Conservation (phyloP, 2,888 invertebrate genomes). For the Tortrix viridana region DNA sequence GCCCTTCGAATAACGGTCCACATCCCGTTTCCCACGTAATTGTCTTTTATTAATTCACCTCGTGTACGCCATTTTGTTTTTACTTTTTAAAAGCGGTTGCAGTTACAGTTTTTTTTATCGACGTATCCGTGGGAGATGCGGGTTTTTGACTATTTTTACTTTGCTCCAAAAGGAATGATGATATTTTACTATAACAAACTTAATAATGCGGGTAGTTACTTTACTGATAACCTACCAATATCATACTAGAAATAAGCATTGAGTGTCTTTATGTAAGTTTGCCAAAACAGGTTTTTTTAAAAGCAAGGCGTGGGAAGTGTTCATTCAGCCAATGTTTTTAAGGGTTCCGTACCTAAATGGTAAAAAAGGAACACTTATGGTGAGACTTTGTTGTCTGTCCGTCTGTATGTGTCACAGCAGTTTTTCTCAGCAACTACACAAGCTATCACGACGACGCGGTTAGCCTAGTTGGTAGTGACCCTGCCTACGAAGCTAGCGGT, state of each 20-base stretch:
- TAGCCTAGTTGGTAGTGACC: no score
- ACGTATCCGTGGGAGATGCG: slow-evolving; percentile 34
- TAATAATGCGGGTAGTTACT: slow-evolving; percentile 7
- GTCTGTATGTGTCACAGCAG: no score
- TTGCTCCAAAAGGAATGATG: slow-evolving; percentile 30
- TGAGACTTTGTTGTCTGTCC: no score
- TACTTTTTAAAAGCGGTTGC: slow-evolving; percentile 39
- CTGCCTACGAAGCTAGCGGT: no score
- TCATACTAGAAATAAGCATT: background rate
- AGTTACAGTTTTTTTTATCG: slow-evolving; percentile 24
- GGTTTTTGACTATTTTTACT: slow-evolving; percentile 33
- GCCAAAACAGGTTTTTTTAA: slow-evolving; percentile 33
- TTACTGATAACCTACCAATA: background rate
- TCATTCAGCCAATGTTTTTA: slow-evolving; percentile 27
- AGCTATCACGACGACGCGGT: no score
- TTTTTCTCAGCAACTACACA: no score
- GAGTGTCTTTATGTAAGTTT: slow-evolving; percentile 2
- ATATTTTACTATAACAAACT: slow-evolving; percentile 17
- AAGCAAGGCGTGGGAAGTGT: slow-evolving; percentile 35
- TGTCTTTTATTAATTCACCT: slow-evolving; percentile 46
- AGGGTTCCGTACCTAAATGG: no score
- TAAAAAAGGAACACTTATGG: no score
- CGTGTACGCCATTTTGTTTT: slow-evolving; percentile 42
- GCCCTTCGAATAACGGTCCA: slow-evolving; percentile 52
- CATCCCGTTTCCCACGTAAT: slow-evolving; percentile 62